phyloP scores from a whole-genome alignment of 2,797 vertebrate species.

The Echeneis naucrates region DNA sequence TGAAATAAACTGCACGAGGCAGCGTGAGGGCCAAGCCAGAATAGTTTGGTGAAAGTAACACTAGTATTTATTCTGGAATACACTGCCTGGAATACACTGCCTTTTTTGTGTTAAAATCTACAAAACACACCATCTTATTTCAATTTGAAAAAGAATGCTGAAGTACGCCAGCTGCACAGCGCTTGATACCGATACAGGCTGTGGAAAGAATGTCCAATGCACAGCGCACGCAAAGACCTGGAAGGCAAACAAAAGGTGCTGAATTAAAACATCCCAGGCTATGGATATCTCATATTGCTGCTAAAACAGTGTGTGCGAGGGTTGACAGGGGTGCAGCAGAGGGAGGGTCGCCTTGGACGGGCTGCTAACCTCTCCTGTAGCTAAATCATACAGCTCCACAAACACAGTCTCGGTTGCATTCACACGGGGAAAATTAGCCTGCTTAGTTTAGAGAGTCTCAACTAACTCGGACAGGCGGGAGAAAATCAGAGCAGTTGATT shows the following conservation, averaged over 20 bases:
- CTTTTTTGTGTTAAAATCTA: slow-evolving; percentile 31
- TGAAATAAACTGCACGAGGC: slow-evolving; percentile 32
- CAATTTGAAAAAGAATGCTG: slow-evolving; percentile 49
- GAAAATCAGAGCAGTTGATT: neutral
- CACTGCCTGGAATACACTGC: slow-evolving; percentile 29
- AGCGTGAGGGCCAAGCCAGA: slow-evolving; percentile 37
- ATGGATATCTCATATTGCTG: slow-evolving; percentile 24
- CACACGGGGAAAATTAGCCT: neutral
- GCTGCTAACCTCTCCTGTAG: neutral
- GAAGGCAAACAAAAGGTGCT: slow-evolving; percentile 64
- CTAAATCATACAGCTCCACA: neutral
- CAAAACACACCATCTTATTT: slow-evolving; percentile 39
- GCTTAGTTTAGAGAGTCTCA: slow-evolving; percentile 6
- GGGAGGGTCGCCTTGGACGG: neutral
- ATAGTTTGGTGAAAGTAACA: slow-evolving; percentile 44
- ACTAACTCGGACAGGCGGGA: slow-evolving; percentile 2
- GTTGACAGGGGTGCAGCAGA: too few species aligned
- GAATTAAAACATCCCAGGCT: slow-evolving; percentile 54
- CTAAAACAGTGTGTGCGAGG: slow-evolving; percentile 15
- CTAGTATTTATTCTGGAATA: slow-evolving; percentile 50
- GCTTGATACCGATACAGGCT: slow-evolving; percentile 54
- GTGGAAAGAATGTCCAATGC: slow-evolving; percentile 65
- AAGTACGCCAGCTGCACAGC: slow-evolving; percentile 35
- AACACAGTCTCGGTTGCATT: slow-evolving; percentile 5
- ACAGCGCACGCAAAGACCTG: slow-evolving; percentile 37